Evolutionary conservation across 1,140 invertebrate genomes (phyloP), one percentile per base, ranked within the genome.

Genomic region (Penaeus vannamei): DNA sequence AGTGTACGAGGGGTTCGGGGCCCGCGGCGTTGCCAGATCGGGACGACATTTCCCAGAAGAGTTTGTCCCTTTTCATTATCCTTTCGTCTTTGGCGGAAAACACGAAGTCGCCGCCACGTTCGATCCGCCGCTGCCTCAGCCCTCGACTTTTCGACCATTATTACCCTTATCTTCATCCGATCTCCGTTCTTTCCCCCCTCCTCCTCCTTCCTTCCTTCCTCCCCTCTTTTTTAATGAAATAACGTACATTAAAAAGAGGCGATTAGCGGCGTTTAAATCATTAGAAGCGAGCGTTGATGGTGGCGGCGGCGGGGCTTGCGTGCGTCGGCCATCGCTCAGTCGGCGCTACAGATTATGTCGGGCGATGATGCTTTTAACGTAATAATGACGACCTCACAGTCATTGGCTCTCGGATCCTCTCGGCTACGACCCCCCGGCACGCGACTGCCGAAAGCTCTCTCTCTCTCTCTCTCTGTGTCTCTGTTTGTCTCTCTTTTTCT

Each of bases 321-420:
- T 53, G 53, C 53, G 53, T 53, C 17, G 69, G 59, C 82, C 72
- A 89, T 89, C 87, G 77, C 82, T 85, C 87, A 89, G 87, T 10
- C 29, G 46, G 69, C 53, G 32, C 69, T 82, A 84, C 72, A 79
- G 87, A 89, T 89, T 89, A 89, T 89, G 87, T 72, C 32, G 80
- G 82, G 69, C 60, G 86, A 89, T 89, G 87, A 89, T 85, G 87
- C 87, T 89, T 89, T 89, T 89, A 89, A 89, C 87, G 72, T 89
- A 85, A 89, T 89, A 89, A 89, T 89, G 87, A 89, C 36, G 36
- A 8, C 60, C 66, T 46, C 32, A 69, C 82, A 89, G 77, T 89
- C 87, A 89, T 89, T 89, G 87, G 82, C 87, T 64, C 72, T 46
- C 76, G 17, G 60, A 29, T 12, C 53, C 17, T 1, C 53, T 53